These are phyloP conservation scores for Poeciliopsis presidionis DNA, from an alignment of 2,797 vertebrate species.

Conservation along the genomic window DNA sequence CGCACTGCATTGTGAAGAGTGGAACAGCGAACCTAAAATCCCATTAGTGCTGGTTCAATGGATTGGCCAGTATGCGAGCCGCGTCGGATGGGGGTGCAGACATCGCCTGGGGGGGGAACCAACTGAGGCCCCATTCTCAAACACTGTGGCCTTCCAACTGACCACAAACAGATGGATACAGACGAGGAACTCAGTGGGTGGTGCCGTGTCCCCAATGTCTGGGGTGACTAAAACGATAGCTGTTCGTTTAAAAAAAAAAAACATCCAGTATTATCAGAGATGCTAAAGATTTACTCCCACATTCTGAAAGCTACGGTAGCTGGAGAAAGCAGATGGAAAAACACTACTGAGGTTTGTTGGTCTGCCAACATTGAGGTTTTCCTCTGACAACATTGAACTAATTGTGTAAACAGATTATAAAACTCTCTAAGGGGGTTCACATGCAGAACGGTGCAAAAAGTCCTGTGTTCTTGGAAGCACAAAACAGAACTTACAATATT, in stretches of 20 bases:
- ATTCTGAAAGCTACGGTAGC: not conserved
- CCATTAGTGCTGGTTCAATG: conserved; percentile 70
- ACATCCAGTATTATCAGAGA: conserved; percentile 40
- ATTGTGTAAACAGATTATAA: conserved; percentile 14
- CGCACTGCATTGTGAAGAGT: conserved; percentile 32
- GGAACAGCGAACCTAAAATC: conserved; percentile 70
- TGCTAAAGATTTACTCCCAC: conserved; percentile 25
- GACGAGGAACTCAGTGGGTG: conserved; percentile 53
- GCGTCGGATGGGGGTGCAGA: conserved; percentile 37
- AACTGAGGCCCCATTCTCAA: conserved; percentile 55
- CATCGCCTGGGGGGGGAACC: conserved; percentile 55
- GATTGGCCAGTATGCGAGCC: conserved; percentile 52
- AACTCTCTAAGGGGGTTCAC: conserved; percentile 2
- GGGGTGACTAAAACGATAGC: conserved; percentile 51
- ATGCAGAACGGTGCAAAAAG: not conserved
- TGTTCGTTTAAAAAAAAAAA: conserved; percentile 45
- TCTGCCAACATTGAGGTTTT: conserved; percentile 21
- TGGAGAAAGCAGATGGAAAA: not conserved
- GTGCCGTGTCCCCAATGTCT: conserved; percentile 47
- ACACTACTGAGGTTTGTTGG: conserved; percentile 4
- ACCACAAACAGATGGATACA: conserved; percentile 62
- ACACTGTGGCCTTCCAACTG: conserved; percentile 47
- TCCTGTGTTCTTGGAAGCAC: not conserved
- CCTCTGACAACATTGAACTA: conserved; percentile 7
- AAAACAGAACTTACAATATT: not conserved